Evolutionary conservation across 64 coral and sea anemone genomes (phyloP).

Genomic region (Pocillopora damicornis): DNA sequence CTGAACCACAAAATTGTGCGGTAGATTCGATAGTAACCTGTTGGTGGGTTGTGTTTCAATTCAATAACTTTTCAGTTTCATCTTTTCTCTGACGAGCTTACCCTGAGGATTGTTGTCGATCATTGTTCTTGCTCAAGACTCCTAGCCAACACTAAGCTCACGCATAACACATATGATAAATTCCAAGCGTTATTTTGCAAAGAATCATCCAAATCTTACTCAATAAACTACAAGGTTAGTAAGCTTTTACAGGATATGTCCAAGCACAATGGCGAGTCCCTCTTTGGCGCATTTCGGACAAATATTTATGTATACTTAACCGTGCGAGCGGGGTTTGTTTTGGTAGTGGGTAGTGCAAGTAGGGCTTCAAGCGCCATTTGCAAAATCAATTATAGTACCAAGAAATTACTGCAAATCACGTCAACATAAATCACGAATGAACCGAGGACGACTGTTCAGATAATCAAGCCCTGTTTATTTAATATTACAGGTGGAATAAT

Average conservation of each 20-base stretch:
- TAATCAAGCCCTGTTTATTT: neutral
- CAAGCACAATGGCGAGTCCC: neutral
- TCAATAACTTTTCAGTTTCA: neutral
- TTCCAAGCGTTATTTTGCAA: conserved; percentile 26
- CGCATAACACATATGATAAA: conserved; percentile 6
- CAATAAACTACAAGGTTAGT: neutral
- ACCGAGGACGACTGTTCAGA: neutral
- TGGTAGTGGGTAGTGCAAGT: neutral
- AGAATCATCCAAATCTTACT: neutral
- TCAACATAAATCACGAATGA: neutral
- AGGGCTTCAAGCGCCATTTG: neutral
- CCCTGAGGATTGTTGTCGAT: neutral
- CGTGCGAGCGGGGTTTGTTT: neutral
- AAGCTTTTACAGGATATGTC: neutral
- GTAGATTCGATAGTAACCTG: neutral
- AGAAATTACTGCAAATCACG: neutral
- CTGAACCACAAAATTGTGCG: neutral
- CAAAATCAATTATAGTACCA: neutral
- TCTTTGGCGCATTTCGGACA: neutral
- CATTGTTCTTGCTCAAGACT: neutral
- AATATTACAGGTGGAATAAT: neutral
- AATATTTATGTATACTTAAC: neutral
- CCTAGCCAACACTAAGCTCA: neutral
- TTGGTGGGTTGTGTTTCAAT: neutral
- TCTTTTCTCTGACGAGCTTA: neutral